A percentile compares a stretch with the other conserved stretches of the same genome.
These are phyloP conservation scores for Lethrus apterus DNA, from an alignment of 1,140 invertebrate genomes.

Conservation along the genomic window DNA sequence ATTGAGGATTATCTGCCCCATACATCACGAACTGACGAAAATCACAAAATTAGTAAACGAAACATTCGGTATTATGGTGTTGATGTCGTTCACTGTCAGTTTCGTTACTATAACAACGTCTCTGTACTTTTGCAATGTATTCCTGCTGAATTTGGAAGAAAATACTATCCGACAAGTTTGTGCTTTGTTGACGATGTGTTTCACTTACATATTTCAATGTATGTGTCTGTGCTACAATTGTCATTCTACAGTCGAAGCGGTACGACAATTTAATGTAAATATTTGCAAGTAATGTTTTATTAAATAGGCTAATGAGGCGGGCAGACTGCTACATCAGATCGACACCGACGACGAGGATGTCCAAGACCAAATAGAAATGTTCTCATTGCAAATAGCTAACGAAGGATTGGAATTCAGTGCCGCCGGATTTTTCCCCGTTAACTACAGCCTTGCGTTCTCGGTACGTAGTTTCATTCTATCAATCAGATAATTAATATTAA, in stretches of 20 bases:
- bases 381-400: slow-evolving; percentile 28
- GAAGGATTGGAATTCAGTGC: slow-evolving; percentile 27
- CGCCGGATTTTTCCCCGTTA: slow-evolving; percentile 26
- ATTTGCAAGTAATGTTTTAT: slow-evolving; percentile 3
- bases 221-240: slow-evolving; percentile 22
- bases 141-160: slow-evolving; percentile 3
- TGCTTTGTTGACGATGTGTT: slow-evolving; percentile 5
- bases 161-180: not conserved
- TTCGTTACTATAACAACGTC: slow-evolving; percentile 16
- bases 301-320: slow-evolving; percentile 21
- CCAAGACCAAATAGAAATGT: slow-evolving; percentile 26
- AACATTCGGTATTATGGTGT: slow-evolving; percentile 17
- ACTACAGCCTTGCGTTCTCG: slow-evolving; percentile 25
- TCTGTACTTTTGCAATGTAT: slow-evolving; percentile 13
- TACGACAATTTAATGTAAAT: slow-evolving; percentile 3
- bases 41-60: slow-evolving; percentile 17
- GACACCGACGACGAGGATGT: slow-evolving; percentile 23
- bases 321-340: slow-evolving; percentile 25
- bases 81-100: slow-evolving; percentile 12
- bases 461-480: slow-evolving; percentile 17
- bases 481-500: slow-evolving; percentile 1
- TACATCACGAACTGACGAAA: slow-evolving; percentile 21
- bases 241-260: slow-evolving; percentile 22
- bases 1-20: slow-evolving; percentile 16
- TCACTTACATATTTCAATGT: slow-evolving; percentile 13